phyloP scores from a whole-genome alignment of 2,888 invertebrate species.

The Drosophila longiperda region DNA sequence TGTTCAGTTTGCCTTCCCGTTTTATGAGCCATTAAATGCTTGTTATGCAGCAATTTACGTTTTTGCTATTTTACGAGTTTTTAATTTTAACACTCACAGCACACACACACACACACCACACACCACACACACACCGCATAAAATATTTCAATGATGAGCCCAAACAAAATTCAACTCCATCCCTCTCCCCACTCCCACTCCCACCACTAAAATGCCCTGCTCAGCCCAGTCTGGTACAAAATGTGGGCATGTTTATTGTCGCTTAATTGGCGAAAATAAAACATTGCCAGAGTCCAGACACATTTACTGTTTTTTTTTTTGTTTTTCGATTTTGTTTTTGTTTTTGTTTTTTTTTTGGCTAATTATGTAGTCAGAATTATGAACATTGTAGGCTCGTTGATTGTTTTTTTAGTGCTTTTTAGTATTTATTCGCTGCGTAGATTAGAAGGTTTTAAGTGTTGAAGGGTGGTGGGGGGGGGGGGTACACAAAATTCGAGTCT shows the following conservation, averaged over 20 bases:
- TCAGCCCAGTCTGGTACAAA: not conserved
- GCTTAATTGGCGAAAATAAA: slow-evolving; percentile 70
- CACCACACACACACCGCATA: not conserved
- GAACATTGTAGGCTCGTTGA: slow-evolving; percentile 34
- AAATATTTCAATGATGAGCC: slow-evolving; percentile 28
- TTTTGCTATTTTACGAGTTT: slow-evolving; percentile 75
- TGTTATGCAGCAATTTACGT: slow-evolving; percentile 74
- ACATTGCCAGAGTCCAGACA: slow-evolving; percentile 47
- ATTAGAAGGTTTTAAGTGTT: not conserved
- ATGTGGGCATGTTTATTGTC: slow-evolving; percentile 56
- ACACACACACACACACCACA: slow-evolving; percentile 2
- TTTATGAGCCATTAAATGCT: slow-evolving; percentile 75
- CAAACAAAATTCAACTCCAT: slow-evolving; percentile 10
- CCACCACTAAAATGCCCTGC: not conserved
- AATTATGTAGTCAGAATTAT: slow-evolving; percentile 60
- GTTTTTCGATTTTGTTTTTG: not conserved
- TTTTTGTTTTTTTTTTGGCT: slow-evolving; percentile 47
- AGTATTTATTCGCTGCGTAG: slow-evolving; percentile 3
- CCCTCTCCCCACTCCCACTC: not conserved
- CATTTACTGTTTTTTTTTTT: not conserved
- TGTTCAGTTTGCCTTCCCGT: slow-evolving; percentile 20
- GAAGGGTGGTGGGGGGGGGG: not conserved
- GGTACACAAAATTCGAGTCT: not conserved
- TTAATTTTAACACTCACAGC: slow-evolving; percentile 68
- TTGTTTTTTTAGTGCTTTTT: slow-evolving; percentile 57